Evolutionary conservation across 2,113 vertebrate genomes (phyloP), one percentile per base, ranked within the genome.

Genomic region (Labeo rohita): DNA sequence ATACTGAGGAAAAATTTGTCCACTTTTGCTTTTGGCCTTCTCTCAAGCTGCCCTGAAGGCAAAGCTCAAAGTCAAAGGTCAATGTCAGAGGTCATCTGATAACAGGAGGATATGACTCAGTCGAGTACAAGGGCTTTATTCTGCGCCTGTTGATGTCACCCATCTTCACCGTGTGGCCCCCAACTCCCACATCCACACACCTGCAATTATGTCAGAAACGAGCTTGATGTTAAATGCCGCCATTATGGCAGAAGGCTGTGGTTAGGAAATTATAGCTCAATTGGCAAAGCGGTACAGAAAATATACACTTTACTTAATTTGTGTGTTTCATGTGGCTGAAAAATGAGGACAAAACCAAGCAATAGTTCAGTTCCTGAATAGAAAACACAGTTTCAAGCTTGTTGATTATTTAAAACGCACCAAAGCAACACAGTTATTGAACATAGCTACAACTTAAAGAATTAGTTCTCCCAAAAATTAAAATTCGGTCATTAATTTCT

Each of bases 41-140:
- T 77, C 90, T 75, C 77, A 49, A 68, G 78, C 66, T 15, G 56
- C 87, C 73, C 81, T 59, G 47, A 75, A 85, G 87, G 39, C 75
- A 83, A 75, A 87, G 50, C 83, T 79, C 72, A 59, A 90, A 90
- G 87, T 89, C 89, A 16, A 80, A 86, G 92, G 93, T 94, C 92
- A 92, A 84, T 90, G 90, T 89, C 88, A 83, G 88, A 86, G 91
- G 91, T 93, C 91, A 93, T 92, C 88, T 92, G 93, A 95, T 94
- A 94, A 92, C 86, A 86, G 47, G 80, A n/a, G 89, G 75, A 92
- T 90, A 92, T 92, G 90, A 91, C 86, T 87, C 52, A 68, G 92
- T 86, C 85, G 84, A 83, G 92, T 87, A 91, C 66, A 50, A 45
- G 61, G 66, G 80, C 89, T 92, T 92, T 89, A 88, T 90, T 87